Conservation (phyloP, 2,888 invertebrate genomes). For the Ptilodon capucinus region DNA sequence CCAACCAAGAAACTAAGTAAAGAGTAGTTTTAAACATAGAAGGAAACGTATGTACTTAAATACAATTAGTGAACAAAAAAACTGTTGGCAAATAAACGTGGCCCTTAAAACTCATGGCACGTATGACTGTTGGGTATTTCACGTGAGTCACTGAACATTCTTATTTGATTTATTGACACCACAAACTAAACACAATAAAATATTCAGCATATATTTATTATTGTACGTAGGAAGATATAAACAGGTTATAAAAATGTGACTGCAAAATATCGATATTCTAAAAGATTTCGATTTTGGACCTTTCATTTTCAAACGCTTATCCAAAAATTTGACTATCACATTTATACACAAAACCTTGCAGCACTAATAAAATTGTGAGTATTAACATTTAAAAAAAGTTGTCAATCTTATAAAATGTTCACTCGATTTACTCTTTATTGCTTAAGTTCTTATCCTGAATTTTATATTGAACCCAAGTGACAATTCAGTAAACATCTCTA, state of each 20-base stretch:
- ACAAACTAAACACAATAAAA: not conserved
- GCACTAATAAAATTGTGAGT: no score
- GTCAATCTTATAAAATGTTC: no score
- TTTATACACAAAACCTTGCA: no score
- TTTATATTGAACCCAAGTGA: conserved; percentile 9
- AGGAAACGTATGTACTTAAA: not conserved
- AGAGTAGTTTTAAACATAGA: not conserved
- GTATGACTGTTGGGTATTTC: not conserved
- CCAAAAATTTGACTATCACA: no score
- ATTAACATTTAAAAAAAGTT: no score
- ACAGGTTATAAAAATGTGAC: no score
- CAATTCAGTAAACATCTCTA: conserved; percentile 32
- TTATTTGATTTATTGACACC: not conserved
- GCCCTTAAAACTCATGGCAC: not conserved
- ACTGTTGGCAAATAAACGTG: not conserved
- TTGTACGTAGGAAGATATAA: no score
- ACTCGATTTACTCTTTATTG: no score
- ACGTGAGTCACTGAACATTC: not conserved
- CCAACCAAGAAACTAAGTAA: no score
- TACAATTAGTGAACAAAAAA: not conserved
- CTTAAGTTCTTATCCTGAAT: conserved; percentile 5
- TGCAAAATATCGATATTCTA: no score
- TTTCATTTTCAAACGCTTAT: no score
- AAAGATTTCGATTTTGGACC: no score
- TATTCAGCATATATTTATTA: not conserved